These are phyloP conservation scores for Plebejus melissa DNA, from an alignment of 2,888 invertebrate genomes.

Conservation along the genomic window DNA sequence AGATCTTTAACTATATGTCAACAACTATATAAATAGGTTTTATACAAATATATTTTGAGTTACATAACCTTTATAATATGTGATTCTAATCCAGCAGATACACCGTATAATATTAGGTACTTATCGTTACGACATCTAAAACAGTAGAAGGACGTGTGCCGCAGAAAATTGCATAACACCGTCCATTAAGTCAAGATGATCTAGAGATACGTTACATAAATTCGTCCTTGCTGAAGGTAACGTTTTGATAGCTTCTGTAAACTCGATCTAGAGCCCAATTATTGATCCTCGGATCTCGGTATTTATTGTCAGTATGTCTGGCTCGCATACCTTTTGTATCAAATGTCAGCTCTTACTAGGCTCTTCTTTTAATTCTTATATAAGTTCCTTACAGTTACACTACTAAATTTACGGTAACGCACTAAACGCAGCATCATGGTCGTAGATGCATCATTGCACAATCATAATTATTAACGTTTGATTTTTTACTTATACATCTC, in stretches of 20 bases:
- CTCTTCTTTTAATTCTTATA: too few species aligned
- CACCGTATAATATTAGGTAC: slow-evolving; percentile 8
- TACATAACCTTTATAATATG: slow-evolving; percentile 22
- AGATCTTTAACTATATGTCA: slow-evolving; percentile 16
- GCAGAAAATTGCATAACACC: not conserved
- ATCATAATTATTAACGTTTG: too few species aligned
- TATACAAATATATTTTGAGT: slow-evolving; percentile 26
- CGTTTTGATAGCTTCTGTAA: not conserved
- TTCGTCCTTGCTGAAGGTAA: not conserved
- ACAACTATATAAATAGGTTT: slow-evolving; percentile 27
- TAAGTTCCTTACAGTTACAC: too few species aligned
- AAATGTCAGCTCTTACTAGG: too few species aligned
- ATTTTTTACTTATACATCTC: too few species aligned
- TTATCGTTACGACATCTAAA: slow-evolving; percentile 9
- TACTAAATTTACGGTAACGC: too few species aligned
- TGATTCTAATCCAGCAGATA: slow-evolving; percentile 26
- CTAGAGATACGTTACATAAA: not conserved
- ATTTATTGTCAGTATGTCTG: too few species aligned
- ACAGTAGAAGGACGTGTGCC: not conserved
- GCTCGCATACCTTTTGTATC: too few species aligned
- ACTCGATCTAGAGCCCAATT: not conserved
- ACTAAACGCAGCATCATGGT: too few species aligned
- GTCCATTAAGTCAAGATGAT: not conserved
- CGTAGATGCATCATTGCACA: too few species aligned
- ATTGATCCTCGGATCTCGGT: too few species aligned